phyloP scores from a whole-genome alignment of 2,888 invertebrate genomes.

The Tetheella fluctuosa region DNA sequence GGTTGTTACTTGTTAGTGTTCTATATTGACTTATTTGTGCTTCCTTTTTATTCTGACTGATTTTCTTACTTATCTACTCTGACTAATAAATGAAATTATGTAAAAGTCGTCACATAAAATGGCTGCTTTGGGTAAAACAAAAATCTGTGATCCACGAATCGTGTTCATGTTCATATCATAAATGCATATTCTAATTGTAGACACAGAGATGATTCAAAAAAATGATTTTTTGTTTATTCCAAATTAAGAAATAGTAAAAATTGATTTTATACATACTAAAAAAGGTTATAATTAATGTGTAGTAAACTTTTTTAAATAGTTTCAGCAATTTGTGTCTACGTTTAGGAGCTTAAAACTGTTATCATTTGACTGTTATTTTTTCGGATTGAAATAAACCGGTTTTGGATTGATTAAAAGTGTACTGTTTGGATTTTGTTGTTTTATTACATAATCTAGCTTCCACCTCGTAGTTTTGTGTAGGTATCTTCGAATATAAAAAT shows the following conservation, averaged over 20 bases:
- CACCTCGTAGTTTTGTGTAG: too few species aligned
- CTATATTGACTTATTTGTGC: too few species aligned
- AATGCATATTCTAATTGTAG: background rate
- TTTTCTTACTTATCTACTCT: background rate
- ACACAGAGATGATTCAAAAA: background rate
- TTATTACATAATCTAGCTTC: constrained; percentile 30
- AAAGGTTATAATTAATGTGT: too few species aligned
- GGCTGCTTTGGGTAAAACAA: constrained; percentile 33
- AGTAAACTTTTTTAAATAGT: too few species aligned
- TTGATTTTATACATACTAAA: too few species aligned
- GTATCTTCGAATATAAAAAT: too few species aligned
- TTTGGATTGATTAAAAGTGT: constrained; percentile 68
- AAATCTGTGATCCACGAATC: constrained; percentile 58
- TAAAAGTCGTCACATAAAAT: constrained; percentile 34
- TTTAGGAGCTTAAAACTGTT: constrained; percentile 8
- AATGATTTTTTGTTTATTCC: background rate
- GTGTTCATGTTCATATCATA: constrained; percentile 71
- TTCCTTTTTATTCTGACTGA: background rate
- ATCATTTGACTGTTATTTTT: constrained; percentile 52
- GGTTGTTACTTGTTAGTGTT: too few species aligned
- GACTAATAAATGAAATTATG: constrained; percentile 16
- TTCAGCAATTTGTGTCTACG: background rate
- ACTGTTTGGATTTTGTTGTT: constrained; percentile 52
- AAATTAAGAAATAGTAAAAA: too few species aligned
- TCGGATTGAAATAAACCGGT: constrained; percentile 49